Evolutionary conservation across 2,797 vertebrate genomes (phyloP).

Genomic region (Etheostoma nigrum): DNA sequence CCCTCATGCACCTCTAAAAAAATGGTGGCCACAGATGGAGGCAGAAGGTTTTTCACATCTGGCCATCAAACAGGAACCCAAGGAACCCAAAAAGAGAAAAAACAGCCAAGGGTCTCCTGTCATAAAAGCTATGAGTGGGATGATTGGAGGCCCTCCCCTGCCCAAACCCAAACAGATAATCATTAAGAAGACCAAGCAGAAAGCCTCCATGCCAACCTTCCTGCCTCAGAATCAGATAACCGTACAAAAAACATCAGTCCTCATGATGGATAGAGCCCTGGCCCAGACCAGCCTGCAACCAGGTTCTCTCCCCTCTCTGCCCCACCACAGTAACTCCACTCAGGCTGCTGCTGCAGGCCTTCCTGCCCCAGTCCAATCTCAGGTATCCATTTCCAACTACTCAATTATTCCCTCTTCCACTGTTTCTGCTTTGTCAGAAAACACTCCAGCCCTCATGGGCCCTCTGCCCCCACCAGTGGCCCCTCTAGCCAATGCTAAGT

Average conservation of each 20-base stretch:
- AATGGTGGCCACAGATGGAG: constrained; percentile 89
- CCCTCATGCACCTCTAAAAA: constrained; percentile 72
- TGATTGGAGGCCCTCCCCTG: constrained; percentile 67
- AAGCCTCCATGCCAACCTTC: constrained; percentile 92
- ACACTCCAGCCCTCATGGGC: constrained; percentile 58
- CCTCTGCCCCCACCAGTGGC: constrained; percentile 52
- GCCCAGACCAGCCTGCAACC: constrained; percentile 78
- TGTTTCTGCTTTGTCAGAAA: constrained; percentile 72
- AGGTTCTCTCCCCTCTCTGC: constrained; percentile 73
- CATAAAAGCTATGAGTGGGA: constrained; percentile 79
- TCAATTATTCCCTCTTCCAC: constrained; percentile 72
- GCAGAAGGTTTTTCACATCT: constrained; percentile 68
- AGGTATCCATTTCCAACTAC: constrained; percentile 89
- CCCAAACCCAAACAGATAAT: constrained; percentile 91
- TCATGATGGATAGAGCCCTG: constrained; percentile 70
- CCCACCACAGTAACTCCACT: constrained; percentile 76
- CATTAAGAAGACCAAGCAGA: constrained; percentile 93
- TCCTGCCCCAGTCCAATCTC: constrained; percentile 88
- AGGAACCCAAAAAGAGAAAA: constrained; percentile 93
- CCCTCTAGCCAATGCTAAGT: constrained; percentile 59
- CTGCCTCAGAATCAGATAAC: constrained; percentile 90
- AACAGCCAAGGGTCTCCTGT: constrained; percentile 83
- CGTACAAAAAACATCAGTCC: constrained; percentile 78
- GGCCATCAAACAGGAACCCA: constrained; percentile 86
- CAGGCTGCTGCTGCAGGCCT: constrained; percentile 86